These are phyloP conservation scores for Apostichopus californicus DNA, from an alignment of 35 echinoderm and acorn worm species.

Conservation along the genomic window DNA sequence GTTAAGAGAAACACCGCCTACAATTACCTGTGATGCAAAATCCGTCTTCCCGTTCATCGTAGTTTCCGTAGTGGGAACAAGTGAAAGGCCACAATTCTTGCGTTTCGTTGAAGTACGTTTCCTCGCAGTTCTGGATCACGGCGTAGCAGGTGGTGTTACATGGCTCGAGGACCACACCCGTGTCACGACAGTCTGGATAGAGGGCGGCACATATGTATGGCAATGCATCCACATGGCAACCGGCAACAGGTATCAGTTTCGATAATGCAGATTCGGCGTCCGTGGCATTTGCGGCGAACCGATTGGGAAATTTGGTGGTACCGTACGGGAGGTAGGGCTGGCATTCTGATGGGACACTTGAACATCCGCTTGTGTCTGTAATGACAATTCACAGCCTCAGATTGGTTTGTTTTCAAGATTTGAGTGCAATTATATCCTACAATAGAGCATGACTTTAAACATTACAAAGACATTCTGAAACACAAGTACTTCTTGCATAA, in stretches of 20 bases:
- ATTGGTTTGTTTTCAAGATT: too few relatives aligned
- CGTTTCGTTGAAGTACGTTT: conserved; percentile 21
- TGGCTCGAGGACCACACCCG: conserved; percentile 13
- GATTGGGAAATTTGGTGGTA: background rate
- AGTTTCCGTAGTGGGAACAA: conserved; percentile 17
- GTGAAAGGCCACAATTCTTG: conserved; percentile 41
- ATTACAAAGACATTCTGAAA: too few relatives aligned
- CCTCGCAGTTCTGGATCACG: conserved; percentile 16
- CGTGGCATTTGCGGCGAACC: background rate
- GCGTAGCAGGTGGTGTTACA: conserved; percentile 35
- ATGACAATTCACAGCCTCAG: too few relatives aligned
- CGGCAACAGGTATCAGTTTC: background rate
- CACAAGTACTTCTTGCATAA: too few relatives aligned
- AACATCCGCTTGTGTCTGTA: background rate
- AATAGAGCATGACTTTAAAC: background rate
- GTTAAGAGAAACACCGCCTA: too few relatives aligned
- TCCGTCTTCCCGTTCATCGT: background rate
- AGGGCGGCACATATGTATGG: conserved; percentile 27
- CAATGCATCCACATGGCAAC: conserved; percentile 27
- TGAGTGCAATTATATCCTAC: too few relatives aligned
- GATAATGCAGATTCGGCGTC: background rate
- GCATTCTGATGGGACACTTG: background rate
- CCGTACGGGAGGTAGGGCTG: conserved; percentile 35
- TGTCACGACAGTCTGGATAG: conserved; percentile 35
- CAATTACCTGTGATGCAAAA: conserved; percentile 12